A percentile compares a stretch with the other conserved stretches of the same genome.
Conservation (phyloP, 2,113 vertebrate species). For the Nothoprocta perdicaria region DNA sequence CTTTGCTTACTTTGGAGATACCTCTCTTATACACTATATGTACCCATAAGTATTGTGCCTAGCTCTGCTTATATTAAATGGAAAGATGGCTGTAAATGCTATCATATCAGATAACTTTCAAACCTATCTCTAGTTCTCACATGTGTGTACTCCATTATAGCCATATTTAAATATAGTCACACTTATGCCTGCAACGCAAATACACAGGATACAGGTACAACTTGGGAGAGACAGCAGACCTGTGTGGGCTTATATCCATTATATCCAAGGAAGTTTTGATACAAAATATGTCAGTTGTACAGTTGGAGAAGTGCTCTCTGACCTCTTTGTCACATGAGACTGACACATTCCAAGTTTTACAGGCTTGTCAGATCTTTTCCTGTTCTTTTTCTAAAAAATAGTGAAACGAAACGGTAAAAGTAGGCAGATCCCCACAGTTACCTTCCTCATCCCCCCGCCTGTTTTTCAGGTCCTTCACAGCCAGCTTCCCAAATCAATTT, state of each 20-base stretch:
- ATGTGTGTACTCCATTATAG: not conserved
- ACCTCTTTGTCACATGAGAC: not conserved
- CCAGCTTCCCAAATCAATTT: not conserved
- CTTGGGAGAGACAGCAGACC: too few species aligned
- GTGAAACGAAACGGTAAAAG: not conserved
- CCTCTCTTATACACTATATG: not conserved
- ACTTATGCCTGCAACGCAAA: not conserved
- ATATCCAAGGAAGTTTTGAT: not conserved
- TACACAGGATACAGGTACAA: not conserved
- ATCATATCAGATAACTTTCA: not conserved
- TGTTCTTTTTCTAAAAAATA: not conserved
- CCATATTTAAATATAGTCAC: not conserved
- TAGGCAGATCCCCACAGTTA: not conserved
- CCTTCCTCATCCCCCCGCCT: not conserved
- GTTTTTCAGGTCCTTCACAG: not conserved
- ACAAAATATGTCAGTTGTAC: not conserved
- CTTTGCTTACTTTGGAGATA: not conserved
- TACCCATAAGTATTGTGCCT: not conserved
- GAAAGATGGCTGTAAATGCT: not conserved
- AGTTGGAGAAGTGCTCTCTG: not conserved
- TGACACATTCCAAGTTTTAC: not conserved
- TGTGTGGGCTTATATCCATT: too few species aligned
- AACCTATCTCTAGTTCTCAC: not conserved
- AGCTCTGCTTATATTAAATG: not conserved
- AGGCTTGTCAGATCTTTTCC: not conserved